Conservation (phyloP, 1,140 invertebrate species). For the Asobara japonica region DNA sequence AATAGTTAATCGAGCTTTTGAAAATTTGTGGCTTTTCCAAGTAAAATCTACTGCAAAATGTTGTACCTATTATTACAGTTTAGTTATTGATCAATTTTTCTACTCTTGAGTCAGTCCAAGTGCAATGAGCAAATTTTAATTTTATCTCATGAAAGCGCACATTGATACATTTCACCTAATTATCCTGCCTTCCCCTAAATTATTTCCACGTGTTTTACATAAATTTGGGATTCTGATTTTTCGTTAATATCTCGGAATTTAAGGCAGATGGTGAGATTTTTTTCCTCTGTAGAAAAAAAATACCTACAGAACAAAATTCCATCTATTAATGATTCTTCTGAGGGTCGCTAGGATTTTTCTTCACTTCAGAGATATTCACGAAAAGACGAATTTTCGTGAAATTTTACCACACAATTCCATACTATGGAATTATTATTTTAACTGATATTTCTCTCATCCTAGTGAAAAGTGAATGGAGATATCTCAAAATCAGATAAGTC, state of each 20-base stretch:
- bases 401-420: too few relatives aligned
- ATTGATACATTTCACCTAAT: neutral
- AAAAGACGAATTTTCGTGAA: too few relatives aligned
- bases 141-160: neutral
- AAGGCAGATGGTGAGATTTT: too few relatives aligned
- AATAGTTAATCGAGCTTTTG: neutral
- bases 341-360: too few relatives aligned
- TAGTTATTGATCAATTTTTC: constrained; percentile 8
- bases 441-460: neutral
- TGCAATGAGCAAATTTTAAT: neutral
- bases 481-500: neutral
- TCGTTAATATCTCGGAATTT: neutral
- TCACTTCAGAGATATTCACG: too few relatives aligned
- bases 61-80: neutral
- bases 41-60: neutral
- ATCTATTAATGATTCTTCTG: too few relatives aligned
- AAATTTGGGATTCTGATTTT: too few relatives aligned
- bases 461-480: neutral
- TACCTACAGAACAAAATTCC: too few relatives aligned
- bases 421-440: too few relatives aligned
- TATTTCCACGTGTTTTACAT: neutral
- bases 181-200: neutral
- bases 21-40: constrained; percentile 10
- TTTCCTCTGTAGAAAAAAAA: too few relatives aligned
- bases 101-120: neutral